phyloP scores from a whole-genome alignment of 2,888 invertebrate species.

The Caenorhabditis imperialis region DNA sequence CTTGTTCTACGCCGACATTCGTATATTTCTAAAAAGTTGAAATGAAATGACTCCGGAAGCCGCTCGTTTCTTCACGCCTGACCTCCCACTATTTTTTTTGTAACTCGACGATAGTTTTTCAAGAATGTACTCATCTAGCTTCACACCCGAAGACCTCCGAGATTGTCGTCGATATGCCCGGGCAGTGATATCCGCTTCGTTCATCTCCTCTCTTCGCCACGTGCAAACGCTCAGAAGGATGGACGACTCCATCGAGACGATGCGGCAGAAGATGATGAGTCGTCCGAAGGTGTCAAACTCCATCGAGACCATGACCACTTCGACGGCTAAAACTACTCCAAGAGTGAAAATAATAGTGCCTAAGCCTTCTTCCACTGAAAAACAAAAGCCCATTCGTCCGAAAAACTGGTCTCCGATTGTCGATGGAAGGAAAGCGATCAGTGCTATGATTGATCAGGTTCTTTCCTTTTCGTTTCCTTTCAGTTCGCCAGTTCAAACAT shows the following conservation, averaged over 20 bases:
- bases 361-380: background rate
- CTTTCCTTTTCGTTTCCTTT: background rate
- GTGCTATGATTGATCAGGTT: constrained; percentile 42
- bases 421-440: constrained; percentile 45
- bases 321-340: constrained; percentile 6
- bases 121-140: constrained; percentile 12
- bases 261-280: constrained; percentile 19
- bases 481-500: background rate
- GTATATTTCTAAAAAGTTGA: too few species aligned
- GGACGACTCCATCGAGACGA: constrained; percentile 20
- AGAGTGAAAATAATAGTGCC: background rate
- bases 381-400: constrained; percentile 29
- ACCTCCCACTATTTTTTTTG: background rate
- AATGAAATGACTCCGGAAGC: too few species aligned
- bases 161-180: constrained; percentile 32
- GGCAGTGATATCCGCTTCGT: constrained; percentile 38
- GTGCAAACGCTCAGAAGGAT: constrained; percentile 28
- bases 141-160: constrained; percentile 9
- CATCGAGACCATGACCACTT: background rate
- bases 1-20: background rate
- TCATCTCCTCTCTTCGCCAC: constrained; percentile 36
- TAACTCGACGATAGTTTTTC: too few species aligned
- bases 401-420: constrained; percentile 41
- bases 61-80: too few species aligned
- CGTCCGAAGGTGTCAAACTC: background rate